phyloP scores from a whole-genome alignment of 2,113 vertebrate genomes.

The Stercorarius parasiticus region DNA sequence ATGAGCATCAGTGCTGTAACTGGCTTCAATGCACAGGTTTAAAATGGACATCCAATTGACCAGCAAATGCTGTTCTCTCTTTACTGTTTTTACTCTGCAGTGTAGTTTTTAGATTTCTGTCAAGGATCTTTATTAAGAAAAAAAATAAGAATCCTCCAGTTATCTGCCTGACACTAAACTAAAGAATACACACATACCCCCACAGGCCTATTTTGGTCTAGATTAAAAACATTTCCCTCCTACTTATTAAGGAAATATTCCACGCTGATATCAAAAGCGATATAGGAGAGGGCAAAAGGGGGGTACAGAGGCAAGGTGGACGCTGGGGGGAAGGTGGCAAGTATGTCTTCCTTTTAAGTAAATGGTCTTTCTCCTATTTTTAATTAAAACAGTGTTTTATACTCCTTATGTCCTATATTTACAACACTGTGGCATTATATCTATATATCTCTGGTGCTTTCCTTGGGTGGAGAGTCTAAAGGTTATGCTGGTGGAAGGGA shows the following conservation, averaged over 20 bases:
- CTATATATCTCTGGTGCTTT: conserved; percentile 24
- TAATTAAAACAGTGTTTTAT: neutral
- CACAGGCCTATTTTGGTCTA: conserved; percentile 45
- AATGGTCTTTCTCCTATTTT: neutral
- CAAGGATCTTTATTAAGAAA: neutral
- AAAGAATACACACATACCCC: conserved; percentile 49
- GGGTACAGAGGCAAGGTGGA: neutral
- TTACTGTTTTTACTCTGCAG: conserved; percentile 22
- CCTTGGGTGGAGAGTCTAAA: conserved; percentile 61
- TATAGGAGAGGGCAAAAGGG: neutral
- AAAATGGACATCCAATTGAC: conserved; percentile 64
- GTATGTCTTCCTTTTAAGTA: neutral
- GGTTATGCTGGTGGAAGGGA: conserved; percentile 43
- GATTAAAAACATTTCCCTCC: conserved; percentile 40
- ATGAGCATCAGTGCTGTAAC: neutral
- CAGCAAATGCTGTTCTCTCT: neutral
- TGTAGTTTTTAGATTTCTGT: conserved; percentile 1
- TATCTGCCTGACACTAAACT: conserved; percentile 37
- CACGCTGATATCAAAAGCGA: neutral
- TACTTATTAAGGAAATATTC: conserved; percentile 64
- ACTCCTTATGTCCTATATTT: neutral
- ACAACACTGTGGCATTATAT: neutral
- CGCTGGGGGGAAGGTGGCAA: neutral
- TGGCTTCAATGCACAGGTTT: conserved; percentile 1
- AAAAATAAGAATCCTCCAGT: conserved; percentile 8